A percentile compares a stretch with the other conserved stretches of the same genome.
Conservation (phyloP, 1,140 invertebrate genomes). For the Neodiprion virginianus region DNA sequence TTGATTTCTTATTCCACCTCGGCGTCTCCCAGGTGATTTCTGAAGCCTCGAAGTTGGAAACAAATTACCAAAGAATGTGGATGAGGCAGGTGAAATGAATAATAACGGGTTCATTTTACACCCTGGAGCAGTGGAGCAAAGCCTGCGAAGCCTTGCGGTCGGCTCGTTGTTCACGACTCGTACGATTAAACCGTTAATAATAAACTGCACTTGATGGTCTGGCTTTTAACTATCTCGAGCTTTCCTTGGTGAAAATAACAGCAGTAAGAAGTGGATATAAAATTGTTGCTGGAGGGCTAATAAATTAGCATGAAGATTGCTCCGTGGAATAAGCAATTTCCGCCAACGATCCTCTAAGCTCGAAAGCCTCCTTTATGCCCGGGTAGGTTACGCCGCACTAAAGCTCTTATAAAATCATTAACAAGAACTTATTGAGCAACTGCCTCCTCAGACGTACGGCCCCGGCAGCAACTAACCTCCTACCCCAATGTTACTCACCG, state of each 20-base stretch:
- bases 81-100: too few species aligned
- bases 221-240: background rate
- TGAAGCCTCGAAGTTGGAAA: too few species aligned
- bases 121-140: too few species aligned
- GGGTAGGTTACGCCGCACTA: background rate
- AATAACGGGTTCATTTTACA: too few species aligned
- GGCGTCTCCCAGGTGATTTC: too few species aligned
- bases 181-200: background rate
- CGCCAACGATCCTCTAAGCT: slow-evolving; percentile 10
- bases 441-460: background rate
- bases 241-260: background rate
- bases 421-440: slow-evolving; percentile 1
- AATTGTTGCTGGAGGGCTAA: slow-evolving; percentile 22
- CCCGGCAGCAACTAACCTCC: too few species aligned
- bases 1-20: too few species aligned
- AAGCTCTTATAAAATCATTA: slow-evolving; percentile 6
- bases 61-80: too few species aligned
- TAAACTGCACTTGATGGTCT: background rate
- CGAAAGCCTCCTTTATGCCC: slow-evolving; percentile 4
- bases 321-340: slow-evolving; percentile 25
- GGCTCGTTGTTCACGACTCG: too few species aligned
- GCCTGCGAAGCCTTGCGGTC: too few species aligned
- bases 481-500: too few species aligned
- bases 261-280: slow-evolving; percentile 19
- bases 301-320: slow-evolving; percentile 30